A percentile compares a stretch with the other conserved stretches of the same genome.
Evolutionary conservation across 2,888 invertebrate genomes (phyloP).

Genomic region (Pollenia labialis): DNA sequence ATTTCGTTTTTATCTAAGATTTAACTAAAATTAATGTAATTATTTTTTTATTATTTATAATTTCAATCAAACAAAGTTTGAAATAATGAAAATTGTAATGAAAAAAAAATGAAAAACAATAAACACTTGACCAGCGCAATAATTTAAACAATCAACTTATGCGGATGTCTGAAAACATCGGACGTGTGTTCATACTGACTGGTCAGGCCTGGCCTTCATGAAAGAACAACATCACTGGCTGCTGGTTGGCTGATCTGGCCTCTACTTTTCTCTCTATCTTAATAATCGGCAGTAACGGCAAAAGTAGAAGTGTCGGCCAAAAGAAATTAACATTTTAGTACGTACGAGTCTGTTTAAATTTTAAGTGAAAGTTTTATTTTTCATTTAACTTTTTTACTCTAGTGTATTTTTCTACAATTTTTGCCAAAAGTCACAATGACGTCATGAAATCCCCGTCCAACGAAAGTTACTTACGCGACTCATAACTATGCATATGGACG

Average conservation of each 20-base stretch:
- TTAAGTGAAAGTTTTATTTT: constrained; percentile 67
- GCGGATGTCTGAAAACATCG: constrained; percentile 34
- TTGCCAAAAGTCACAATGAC: constrained; percentile 59
- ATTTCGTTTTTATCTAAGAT: constrained; percentile 31
- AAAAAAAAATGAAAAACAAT: constrained; percentile 7
- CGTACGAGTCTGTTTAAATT: constrained; percentile 12
- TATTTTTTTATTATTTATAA: constrained; percentile 7
- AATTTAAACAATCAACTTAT: constrained; percentile 13
- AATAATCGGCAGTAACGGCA: constrained; percentile 21
- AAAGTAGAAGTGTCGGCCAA: constrained; percentile 64
- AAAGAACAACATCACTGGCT: constrained; percentile 19
- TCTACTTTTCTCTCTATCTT: constrained; percentile 20
- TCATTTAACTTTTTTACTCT: constrained; percentile 14
- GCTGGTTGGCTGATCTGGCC: constrained; percentile 5
- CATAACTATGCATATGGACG: neutral
- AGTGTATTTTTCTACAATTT: constrained; percentile 20
- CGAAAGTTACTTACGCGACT: constrained; percentile 47
- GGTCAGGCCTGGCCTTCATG: neutral
- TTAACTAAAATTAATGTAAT: constrained; percentile 10
- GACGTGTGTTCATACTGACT: neutral
- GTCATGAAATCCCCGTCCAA: constrained; percentile 54
- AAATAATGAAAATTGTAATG: constrained; percentile 19
- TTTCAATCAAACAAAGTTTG: constrained; percentile 22
- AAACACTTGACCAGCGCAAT: constrained; percentile 22
- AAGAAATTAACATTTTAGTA: constrained; percentile 61